Conservation (phyloP, 2,888 invertebrate species). For the Empis livida region DNA sequence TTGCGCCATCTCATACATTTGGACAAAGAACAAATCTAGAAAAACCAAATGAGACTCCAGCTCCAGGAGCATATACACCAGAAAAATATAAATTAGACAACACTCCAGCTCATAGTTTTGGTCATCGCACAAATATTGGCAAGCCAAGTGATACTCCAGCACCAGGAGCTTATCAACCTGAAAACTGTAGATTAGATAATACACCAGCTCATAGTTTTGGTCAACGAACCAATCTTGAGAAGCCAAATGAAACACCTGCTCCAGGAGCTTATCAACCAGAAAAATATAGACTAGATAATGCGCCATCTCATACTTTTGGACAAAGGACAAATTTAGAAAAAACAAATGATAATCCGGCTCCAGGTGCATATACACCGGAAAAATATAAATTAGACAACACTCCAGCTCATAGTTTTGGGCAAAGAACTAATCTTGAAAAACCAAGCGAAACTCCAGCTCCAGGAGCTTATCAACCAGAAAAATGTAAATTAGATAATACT, state of each 20-base stretch:
- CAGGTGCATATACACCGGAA: slow-evolving; percentile 51
- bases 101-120: slow-evolving; percentile 53
- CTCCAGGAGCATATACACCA: slow-evolving; percentile 45
- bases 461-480: slow-evolving; percentile 42
- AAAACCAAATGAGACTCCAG: slow-evolving; percentile 39
- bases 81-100: slow-evolving; percentile 39
- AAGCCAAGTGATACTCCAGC: slow-evolving; percentile 29
- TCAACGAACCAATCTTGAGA: slow-evolving; percentile 33
- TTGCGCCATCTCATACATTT: slow-evolving; percentile 42
- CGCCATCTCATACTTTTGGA: slow-evolving; percentile 47
- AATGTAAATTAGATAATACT: slow-evolving; percentile 30
- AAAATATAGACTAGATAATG: slow-evolving; percentile 41
- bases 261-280: slow-evolving; percentile 51
- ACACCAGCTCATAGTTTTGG: slow-evolving; percentile 42
- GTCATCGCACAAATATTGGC: slow-evolving; percentile 34
- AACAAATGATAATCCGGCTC: slow-evolving; percentile 42
- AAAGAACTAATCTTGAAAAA: slow-evolving; percentile 47
- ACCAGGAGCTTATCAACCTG: slow-evolving; percentile 45
- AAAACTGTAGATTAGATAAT: slow-evolving; percentile 40
- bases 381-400: slow-evolving; percentile 41
- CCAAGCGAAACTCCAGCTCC: slow-evolving; percentile 41
- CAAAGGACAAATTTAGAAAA: slow-evolving; percentile 48
- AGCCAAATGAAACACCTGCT: slow-evolving; percentile 44
- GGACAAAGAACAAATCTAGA: slow-evolving; percentile 49
- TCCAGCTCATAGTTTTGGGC: slow-evolving; percentile 48